A percentile compares a stretch with the other conserved stretches of the same genome.
Conservation (phyloP, 2,888 invertebrate species). For the Thecophora atra region DNA sequence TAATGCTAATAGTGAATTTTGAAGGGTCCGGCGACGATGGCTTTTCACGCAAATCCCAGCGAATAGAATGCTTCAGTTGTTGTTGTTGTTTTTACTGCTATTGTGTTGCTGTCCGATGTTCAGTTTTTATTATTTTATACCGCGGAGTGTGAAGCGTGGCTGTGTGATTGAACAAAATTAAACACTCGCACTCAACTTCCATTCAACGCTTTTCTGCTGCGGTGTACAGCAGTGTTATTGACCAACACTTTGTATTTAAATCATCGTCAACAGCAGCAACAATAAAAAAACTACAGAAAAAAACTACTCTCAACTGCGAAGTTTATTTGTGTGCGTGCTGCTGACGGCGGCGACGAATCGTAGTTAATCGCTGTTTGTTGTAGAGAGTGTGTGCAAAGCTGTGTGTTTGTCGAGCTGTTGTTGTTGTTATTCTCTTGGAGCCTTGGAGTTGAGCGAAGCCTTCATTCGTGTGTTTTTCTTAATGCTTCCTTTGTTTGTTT, state of each 20-base stretch:
- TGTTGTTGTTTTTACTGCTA: constrained; percentile 21
- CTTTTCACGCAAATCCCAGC: constrained; percentile 28
- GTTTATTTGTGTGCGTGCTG: not conserved
- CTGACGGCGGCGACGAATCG: not conserved
- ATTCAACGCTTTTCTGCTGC: not conserved
- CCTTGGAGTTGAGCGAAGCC: not conserved
- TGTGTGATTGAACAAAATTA: not conserved
- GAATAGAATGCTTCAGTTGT: constrained; percentile 24
- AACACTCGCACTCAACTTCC: not conserved
- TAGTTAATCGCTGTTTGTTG: constrained; percentile 6
- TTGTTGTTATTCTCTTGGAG: not conserved
- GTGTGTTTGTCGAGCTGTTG: not conserved
- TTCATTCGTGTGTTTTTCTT: not conserved
- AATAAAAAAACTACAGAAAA: constrained; percentile 1
- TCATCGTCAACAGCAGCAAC: not conserved
- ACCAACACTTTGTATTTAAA: constrained; percentile 31
- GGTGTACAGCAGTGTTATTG: constrained; percentile 1
- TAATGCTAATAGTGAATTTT: constrained; percentile 1
- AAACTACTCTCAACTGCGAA: constrained; percentile 1
- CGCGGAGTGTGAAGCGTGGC: not conserved
- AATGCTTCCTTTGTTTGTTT: not conserved
- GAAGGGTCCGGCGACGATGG: constrained; percentile 10
- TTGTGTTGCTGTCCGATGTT: constrained; percentile 3
- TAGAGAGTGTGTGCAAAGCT: not conserved
- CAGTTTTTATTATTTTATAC: not conserved